Evolutionary conservation across 2,888 invertebrate genomes (phyloP), one percentile per base, ranked within the genome.

Genomic region (Blastobasis adustella): DNA sequence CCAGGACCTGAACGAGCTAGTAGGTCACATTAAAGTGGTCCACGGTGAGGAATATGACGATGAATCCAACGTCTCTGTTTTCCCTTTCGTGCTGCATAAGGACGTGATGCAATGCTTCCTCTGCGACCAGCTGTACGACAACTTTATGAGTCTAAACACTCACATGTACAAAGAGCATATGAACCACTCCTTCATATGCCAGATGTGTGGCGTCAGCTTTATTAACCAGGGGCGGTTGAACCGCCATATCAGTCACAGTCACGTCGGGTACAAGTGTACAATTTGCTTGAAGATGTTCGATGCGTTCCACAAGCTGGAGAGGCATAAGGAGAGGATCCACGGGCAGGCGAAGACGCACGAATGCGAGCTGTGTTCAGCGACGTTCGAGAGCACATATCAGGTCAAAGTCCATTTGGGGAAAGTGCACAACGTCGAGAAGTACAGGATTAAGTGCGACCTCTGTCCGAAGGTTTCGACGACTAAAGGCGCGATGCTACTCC

Each of bases 401-500:
- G 52, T 82, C 1, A 82, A 80, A 61, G 83, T 81, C 0, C 85
- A 85, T 56, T 66, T 84, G 69, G 82, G 84, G 0, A 83, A 78
- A 45, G 66, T 73, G 10, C 85, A 85, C 48, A 81, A 82, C 37
- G 85, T 83, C 0, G 81, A 77, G 40, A 82, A 80, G 46, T 82
- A 79, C 46, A 65, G 62, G 5, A 70, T 82, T 0, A 74, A 78
- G 59, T 85, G 85, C 51, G 73, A 81, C n/a, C 61, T 73, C 5
- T 82, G 91, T 67, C 74, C 89, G 45, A 84, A 82, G 60, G 58
- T 83, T 43, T 79, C 79, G 23, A 75, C 74, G 0, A 84, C 84
- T 0, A 90, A 90, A 75, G 90, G 90, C 0, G 90, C 90, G 0
- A 76, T 91, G 69, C 59, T 86, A 0, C 69, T 90, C 37, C 91